Percentiles rank a stretch among this genome's conserved stretches.
Conservation (phyloP, 2,797 vertebrate genomes). For the Tympanoctomys barrerae region DNA sequence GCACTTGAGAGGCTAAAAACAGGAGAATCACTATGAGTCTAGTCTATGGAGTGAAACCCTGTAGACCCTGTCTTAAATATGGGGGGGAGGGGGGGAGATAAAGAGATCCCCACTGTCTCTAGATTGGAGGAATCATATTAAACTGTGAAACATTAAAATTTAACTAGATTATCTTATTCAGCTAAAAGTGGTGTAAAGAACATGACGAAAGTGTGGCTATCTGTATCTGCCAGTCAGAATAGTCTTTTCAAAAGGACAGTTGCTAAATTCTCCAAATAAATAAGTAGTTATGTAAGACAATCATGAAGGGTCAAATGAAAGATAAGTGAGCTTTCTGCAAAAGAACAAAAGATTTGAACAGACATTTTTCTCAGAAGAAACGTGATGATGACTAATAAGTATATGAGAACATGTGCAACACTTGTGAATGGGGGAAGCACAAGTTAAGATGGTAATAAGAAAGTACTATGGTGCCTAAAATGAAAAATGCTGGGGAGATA, state of each 20-base stretch:
- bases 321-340: not conserved
- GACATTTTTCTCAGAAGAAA: slow-evolving; percentile 21
- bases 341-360: not conserved
- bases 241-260: slow-evolving; percentile 26
- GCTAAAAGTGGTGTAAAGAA: not conserved
- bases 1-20: too few species aligned
- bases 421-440: not conserved
- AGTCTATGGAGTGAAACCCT: too few species aligned
- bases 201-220: not conserved
- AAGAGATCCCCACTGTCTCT: too few species aligned
- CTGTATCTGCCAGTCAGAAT: not conserved
- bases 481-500: not conserved
- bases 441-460: not conserved
- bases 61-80: too few species aligned
- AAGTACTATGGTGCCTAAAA: not conserved
- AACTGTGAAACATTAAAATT: slow-evolving; percentile 28
- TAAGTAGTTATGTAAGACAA: not conserved
- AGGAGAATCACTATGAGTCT: too few species aligned
- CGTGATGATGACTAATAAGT: not conserved
- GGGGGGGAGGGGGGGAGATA: too few species aligned
- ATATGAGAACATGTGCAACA: not conserved
- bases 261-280: not conserved
- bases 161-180: slow-evolving; percentile 48
- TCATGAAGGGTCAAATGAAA: slow-evolving; percentile 40
- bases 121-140: not conserved